Evolutionary conservation across 1,140 invertebrate genomes (phyloP).

Genomic region (Ganaspis sp.): DNA sequence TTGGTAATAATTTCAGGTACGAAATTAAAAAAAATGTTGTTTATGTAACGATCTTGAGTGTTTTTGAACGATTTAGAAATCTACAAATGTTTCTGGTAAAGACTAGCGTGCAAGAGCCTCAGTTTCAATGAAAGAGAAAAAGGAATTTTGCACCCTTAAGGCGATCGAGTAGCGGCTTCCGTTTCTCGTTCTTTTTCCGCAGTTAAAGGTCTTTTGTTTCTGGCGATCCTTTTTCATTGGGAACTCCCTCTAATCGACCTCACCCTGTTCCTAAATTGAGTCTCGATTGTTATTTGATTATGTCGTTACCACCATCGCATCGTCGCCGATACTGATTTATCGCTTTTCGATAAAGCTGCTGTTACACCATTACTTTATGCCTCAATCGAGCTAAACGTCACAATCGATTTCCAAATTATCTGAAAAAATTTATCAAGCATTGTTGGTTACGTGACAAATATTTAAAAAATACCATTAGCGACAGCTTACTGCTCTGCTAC

Average conservation of each 20-base stretch:
- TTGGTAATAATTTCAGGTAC: too few relatives aligned
- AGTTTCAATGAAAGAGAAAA: constrained; percentile 23
- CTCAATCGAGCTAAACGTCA: neutral
- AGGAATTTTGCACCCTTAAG: constrained; percentile 33
- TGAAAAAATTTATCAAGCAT: neutral
- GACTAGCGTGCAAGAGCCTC: too few relatives aligned
- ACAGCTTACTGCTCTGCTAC: neutral
- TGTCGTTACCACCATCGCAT: constrained; percentile 23
- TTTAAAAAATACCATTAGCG: neutral
- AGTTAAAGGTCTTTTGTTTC: constrained; percentile 43
- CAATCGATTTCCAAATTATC: constrained; percentile 10
- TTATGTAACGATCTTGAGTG: too few relatives aligned
- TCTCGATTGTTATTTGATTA: constrained; percentile 49
- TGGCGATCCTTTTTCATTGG: constrained; percentile 28
- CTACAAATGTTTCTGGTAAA: too few relatives aligned
- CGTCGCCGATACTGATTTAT: constrained; percentile 36
- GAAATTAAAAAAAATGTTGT: too few relatives aligned
- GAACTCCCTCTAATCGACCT: constrained; percentile 41
- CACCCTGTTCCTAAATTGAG: constrained; percentile 38
- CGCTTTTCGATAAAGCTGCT: constrained; percentile 24
- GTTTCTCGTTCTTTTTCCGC: constrained; percentile 29
- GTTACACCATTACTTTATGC: constrained; percentile 9
- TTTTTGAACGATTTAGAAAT: too few relatives aligned
- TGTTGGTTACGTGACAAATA: neutral
- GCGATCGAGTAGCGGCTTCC: constrained; percentile 38